phyloP scores from a whole-genome alignment of 2,113 vertebrate genomes.

The Scomber colias region DNA sequence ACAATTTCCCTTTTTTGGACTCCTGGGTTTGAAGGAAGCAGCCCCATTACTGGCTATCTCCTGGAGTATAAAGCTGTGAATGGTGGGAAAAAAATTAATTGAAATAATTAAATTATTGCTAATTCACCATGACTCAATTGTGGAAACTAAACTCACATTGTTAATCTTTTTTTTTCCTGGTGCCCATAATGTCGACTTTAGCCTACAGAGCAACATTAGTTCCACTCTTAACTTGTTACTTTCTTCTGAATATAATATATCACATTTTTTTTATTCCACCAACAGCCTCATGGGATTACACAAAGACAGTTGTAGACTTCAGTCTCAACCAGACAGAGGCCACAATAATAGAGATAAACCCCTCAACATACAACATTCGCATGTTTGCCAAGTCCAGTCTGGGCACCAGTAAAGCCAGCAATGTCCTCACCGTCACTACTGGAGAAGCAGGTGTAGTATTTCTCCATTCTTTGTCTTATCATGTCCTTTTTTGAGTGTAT shows the following conservation, averaged over 20 bases:
- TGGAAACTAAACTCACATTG: not conserved
- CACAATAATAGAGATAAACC: constrained; percentile 74
- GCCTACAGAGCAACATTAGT: no score
- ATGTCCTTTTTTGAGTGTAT: constrained; percentile 1
- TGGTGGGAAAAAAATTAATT: constrained; percentile 44
- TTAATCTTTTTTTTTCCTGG: not conserved
- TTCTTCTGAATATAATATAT: not conserved
- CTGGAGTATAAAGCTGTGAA: constrained; percentile 74
- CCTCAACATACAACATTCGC: constrained; percentile 74
- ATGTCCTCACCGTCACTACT: constrained; percentile 72
- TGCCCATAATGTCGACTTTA: not conserved
- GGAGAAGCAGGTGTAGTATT: constrained; percentile 60
- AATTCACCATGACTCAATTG: not conserved
- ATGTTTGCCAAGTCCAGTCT: constrained; percentile 73
- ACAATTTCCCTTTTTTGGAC: constrained; percentile 69
- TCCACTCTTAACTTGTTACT: no score
- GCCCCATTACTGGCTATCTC: constrained; percentile 63
- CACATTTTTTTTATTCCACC: not conserved
- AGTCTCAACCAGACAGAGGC: constrained; percentile 62
- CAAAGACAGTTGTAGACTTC: constrained; percentile 62
- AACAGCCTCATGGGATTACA: constrained; percentile 74
- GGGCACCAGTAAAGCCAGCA: constrained; percentile 70
- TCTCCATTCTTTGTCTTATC: not conserved
- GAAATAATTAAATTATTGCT: not conserved
- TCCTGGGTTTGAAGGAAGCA: constrained; percentile 57